Evolutionary conservation across 2,797 vertebrate genomes (phyloP), one percentile per base, ranked within the genome.

Genomic region (Triplophysa yarkandensis): DNA sequence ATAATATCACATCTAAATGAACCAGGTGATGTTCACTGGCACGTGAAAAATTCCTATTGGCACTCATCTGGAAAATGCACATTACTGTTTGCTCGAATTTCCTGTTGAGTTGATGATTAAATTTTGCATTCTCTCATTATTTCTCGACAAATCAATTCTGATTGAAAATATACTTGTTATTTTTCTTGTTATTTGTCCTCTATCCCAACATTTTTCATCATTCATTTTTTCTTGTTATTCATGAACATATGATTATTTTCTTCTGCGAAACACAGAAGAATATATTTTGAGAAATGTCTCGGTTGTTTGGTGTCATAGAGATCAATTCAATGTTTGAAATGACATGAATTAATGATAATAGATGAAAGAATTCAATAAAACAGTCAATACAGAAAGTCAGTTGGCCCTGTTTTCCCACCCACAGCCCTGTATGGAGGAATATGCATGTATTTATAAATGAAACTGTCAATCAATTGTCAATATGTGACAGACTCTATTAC

Each of bases 401-500:
- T 6, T 8, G 7, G 17, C n/a, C 7, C 44, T 10, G 19, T 8
- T 10, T 50, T 23, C 46, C 8, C 3, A 23, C 1, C 19, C 11
- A 50, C 19, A 23, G 46, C 19, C 46, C 46, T 50, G 46, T 13
- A 48, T 9, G 17, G 19, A 19, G 3, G 6, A 3, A 30, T 41
- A 41, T 19, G 17, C 4, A n/a, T 50, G 8, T 23, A 10, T 23
- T 21, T 21, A 10, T 25, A 25, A 39, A 39, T 25, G 0, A 50
- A 30, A 44, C 19, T 30, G n/a, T 43, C n/a, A 46, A 2, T 57
- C 34, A 55, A 6, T 16, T 39, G n/a, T 17, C 39, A 70, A 46
- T 25, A 60, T 16, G 25, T 55, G 25, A 55, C 46, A 55, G 11
- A 54, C 25, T 54, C 52, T 54, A 27, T 54, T 54, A 54, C 13